A percentile compares a stretch with the other conserved stretches of the same genome.
These are phyloP conservation scores for Drosophila prostipennis DNA, from an alignment of 2,888 invertebrate genomes.

Conservation along the genomic window DNA sequence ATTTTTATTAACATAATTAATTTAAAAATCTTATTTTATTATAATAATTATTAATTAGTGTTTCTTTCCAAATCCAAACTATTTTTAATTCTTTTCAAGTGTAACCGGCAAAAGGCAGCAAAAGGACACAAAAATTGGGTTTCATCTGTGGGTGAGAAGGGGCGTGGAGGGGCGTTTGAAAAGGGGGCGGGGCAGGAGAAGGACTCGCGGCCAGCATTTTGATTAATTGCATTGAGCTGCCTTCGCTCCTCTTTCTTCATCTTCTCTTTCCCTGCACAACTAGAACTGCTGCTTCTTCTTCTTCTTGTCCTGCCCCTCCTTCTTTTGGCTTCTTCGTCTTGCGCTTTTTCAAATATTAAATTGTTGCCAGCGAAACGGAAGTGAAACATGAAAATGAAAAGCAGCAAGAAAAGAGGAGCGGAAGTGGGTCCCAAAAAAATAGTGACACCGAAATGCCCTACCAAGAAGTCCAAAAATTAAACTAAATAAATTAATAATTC, in stretches of 20 bases:
- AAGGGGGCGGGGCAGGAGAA: not conserved
- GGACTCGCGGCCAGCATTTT: slow-evolving; percentile 49
- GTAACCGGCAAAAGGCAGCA: not conserved
- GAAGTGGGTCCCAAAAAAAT: not conserved
- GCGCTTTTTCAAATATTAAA: slow-evolving; percentile 48
- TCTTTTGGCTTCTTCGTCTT: not conserved
- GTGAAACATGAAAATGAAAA: slow-evolving; percentile 29
- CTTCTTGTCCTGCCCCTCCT: not conserved
- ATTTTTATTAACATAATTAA: too few relatives aligned
- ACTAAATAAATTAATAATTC: too few relatives aligned
- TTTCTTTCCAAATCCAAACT: not conserved
- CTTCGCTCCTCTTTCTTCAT: not conserved
- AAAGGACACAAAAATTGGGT: slow-evolving; percentile 10
- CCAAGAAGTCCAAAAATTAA: not conserved
- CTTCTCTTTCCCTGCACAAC: not conserved
- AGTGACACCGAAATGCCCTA: not conserved
- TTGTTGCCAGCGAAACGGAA: slow-evolving; percentile 40
- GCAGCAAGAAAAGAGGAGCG: not conserved
- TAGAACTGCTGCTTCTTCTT: not conserved
- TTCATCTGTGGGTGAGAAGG: slow-evolving; percentile 9
- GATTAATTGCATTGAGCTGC: slow-evolving; percentile 67
- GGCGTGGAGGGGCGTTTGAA: not conserved
- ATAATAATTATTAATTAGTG: not conserved
- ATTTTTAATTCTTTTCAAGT: not conserved
- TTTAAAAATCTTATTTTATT: too few relatives aligned